These are phyloP conservation scores for Dicrurus megarhynchus DNA, from an alignment of 2,113 vertebrate genomes.

Conservation along the genomic window DNA sequence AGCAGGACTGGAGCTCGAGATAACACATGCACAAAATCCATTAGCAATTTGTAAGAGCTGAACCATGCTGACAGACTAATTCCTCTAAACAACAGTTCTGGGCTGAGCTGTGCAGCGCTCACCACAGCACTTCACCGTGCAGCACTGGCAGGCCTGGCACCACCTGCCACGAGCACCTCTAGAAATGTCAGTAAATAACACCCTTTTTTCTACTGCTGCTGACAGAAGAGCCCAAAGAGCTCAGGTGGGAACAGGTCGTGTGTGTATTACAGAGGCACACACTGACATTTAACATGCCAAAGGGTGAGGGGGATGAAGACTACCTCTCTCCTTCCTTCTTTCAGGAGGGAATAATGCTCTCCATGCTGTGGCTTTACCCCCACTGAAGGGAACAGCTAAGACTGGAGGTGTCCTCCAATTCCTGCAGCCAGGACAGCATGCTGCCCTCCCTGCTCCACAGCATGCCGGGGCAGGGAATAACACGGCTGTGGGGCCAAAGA, in stretches of 20 bases:
- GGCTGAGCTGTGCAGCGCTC: not conserved
- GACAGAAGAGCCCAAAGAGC: not conserved
- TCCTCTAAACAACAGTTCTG: not conserved
- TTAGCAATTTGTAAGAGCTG: not conserved
- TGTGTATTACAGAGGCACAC: not conserved
- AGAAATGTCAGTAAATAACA: not conserved
- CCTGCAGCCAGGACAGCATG: fast-evolving
- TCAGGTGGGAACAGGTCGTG: not conserved
- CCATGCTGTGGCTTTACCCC: not conserved
- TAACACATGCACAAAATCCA: slow-evolving; percentile 12
- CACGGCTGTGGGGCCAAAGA: not conserved
- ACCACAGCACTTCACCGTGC: fast-evolving
- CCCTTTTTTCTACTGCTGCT: not conserved
- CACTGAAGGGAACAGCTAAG: not conserved
- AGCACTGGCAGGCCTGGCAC: not conserved
- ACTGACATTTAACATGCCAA: not conserved
- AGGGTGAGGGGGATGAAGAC: fast-evolving
- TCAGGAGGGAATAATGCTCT: not conserved
- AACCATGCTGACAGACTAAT: slow-evolving; percentile 5
- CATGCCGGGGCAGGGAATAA: not conserved
- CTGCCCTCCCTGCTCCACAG: not conserved
- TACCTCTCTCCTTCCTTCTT: not conserved
- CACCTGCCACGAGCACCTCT: not conserved
- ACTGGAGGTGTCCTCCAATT: not conserved
- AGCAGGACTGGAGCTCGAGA: not conserved